Conservation (phyloP, 2,797 vertebrate species). For the Coregonus suidteri region DNA sequence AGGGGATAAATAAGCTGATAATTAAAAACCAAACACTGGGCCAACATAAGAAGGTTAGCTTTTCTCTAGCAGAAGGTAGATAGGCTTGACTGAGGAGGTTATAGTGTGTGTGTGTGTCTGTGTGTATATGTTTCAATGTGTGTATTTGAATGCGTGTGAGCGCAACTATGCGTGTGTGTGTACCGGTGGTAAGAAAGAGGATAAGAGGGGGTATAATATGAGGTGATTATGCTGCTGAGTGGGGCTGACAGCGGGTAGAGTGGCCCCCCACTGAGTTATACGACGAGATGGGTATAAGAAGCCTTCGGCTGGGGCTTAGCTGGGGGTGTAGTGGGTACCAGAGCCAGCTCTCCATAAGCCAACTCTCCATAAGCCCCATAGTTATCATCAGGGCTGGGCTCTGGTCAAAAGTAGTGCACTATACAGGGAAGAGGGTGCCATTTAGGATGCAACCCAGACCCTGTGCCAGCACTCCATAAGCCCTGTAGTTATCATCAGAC, state of each 20-base stretch:
- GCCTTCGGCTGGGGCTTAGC: background rate
- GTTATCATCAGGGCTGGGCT: background rate
- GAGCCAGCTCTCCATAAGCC: background rate
- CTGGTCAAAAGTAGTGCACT: background rate
- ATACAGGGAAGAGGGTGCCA: background rate
- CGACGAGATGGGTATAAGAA: background rate
- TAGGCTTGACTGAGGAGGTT: conserved; percentile 41
- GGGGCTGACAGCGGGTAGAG: too few relatives aligned
- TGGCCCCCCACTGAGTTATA: too few relatives aligned
- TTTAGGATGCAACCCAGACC: conserved; percentile 7
- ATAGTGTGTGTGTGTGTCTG: conserved; percentile 31
- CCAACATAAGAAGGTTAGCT: background rate
- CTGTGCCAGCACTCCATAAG: conserved; percentile 40
- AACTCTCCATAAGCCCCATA: background rate
- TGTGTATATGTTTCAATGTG: conserved; percentile 16
- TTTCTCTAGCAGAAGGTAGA: background rate
- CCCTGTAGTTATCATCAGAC: conserved; percentile 62
- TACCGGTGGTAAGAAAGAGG: background rate
- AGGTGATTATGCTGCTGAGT: too few relatives aligned
- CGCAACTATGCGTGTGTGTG: conserved; percentile 3
- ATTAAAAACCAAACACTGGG: background rate
- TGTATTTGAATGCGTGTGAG: conserved; percentile 16
- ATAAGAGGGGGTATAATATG: too few relatives aligned
- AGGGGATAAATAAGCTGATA: conserved; percentile 6
- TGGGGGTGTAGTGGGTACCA: background rate